Evolutionary conservation across 2,797 vertebrate species (phyloP).

Genomic region (Cheirogaleus major): DNA sequence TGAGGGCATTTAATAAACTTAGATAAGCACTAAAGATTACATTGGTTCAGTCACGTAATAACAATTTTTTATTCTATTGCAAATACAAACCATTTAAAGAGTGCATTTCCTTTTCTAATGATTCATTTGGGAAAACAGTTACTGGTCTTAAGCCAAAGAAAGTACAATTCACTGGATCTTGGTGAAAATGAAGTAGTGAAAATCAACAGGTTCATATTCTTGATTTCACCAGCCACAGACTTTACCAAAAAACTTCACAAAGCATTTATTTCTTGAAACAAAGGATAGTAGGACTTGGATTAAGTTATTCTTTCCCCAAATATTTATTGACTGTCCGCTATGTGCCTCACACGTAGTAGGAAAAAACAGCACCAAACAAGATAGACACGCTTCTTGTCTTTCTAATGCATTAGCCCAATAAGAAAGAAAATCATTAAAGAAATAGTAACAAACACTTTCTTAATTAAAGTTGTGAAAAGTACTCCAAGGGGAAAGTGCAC

Average conservation of each 20-base stretch:
- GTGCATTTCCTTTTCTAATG: constrained; percentile 41
- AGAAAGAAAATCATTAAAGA: not conserved
- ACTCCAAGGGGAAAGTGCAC: not conserved
- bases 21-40: constrained; percentile 57
- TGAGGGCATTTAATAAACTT: constrained; percentile 51
- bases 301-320: not conserved
- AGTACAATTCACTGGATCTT: not conserved
- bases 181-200: not conserved
- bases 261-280: not conserved
- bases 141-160: not conserved
- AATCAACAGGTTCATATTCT: not conserved
- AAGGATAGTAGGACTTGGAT: not conserved
- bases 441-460: not conserved
- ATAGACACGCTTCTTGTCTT: not conserved
- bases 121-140: constrained; percentile 37
- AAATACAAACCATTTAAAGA: constrained; percentile 47
- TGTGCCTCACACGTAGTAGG: not conserved
- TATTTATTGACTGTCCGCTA: not conserved
- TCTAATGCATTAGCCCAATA: not conserved
- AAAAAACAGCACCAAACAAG: not conserved
- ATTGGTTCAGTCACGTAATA: constrained; percentile 44
- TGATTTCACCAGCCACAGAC: not conserved
- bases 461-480: not conserved
- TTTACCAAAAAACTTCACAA: not conserved
- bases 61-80: constrained; percentile 36